These are phyloP conservation scores for Euphonia xanthogaster DNA, from an alignment of 2,797 vertebrate genomes.

Conservation along the genomic window DNA sequence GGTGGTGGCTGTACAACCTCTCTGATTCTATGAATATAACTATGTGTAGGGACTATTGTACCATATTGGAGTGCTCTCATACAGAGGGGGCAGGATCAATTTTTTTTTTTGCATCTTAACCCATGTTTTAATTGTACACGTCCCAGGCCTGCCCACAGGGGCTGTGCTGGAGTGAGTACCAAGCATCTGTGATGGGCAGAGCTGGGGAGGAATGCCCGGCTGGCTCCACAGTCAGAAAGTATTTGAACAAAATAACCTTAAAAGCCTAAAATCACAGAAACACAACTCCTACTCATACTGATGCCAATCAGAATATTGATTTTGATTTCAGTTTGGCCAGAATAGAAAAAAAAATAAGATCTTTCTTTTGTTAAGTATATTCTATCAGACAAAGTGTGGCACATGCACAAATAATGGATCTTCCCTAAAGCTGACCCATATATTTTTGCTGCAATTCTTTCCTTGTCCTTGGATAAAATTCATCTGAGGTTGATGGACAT, in stretches of 20 bases:
- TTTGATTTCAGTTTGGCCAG: background rate
- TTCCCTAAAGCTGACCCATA: background rate
- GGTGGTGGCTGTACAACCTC: background rate
- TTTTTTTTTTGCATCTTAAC: background rate
- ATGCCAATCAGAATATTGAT: background rate
- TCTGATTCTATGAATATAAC: background rate
- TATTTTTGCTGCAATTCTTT: background rate
- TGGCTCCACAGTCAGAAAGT: background rate
- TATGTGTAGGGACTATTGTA: background rate
- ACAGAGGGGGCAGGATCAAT: background rate
- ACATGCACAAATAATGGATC: background rate
- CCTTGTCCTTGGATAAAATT: constrained; percentile 18
- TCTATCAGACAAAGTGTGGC: background rate
- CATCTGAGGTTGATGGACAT: background rate
- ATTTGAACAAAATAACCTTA: background rate
- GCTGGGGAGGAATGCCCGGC: accelerated
- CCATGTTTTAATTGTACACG: accelerated
- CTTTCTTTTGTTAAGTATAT: background rate
- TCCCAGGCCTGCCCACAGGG: background rate
- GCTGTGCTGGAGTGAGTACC: background rate
- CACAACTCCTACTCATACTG: background rate
- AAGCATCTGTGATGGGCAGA: background rate
- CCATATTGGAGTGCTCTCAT: background rate
- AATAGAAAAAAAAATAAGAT: background rate
- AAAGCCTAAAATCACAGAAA: background rate